These are phyloP conservation scores for Platalea minor DNA, from an alignment of 2,797 vertebrate genomes.

Conservation along the genomic window DNA sequence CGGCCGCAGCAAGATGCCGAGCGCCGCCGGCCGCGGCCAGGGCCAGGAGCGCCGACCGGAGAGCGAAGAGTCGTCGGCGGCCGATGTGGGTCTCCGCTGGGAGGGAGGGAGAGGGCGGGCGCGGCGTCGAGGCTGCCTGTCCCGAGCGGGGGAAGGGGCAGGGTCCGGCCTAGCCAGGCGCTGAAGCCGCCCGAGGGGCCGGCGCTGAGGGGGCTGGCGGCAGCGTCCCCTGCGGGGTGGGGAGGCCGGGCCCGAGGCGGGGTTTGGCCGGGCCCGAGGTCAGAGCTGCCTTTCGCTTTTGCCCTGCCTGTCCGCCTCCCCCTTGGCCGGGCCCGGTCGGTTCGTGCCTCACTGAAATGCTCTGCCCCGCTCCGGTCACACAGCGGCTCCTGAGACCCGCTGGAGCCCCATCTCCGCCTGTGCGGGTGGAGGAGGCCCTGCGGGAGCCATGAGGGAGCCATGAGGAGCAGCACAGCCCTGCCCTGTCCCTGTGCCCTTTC, in stretches of 20 bases:
- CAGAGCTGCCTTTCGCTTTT: not conserved
- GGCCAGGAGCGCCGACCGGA: constrained; percentile 70
- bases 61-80: constrained; percentile 58
- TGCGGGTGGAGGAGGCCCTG: not conserved
- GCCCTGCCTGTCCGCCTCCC: not conserved
- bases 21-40: constrained; percentile 61
- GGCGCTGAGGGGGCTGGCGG: not conserved
- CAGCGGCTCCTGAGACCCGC: no score
- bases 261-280: not conserved
- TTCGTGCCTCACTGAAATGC: not conserved
- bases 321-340: no score
- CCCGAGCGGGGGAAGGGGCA: not conserved
- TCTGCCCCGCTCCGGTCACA: not conserved
- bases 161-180: not conserved
- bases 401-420: not conserved
- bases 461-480: not conserved
- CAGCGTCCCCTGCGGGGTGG: not conserved
- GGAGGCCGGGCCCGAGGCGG: not conserved
- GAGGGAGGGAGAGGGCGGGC: not conserved
- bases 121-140: not conserved
- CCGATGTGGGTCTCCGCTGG: constrained; percentile 71
- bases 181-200: not conserved
- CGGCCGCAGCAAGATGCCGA: constrained; percentile 65
- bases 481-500: not conserved
- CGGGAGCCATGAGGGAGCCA: not conserved